Percentiles rank a stretch among this genome's conserved stretches.
Evolutionary conservation across 2,888 invertebrate genomes (phyloP).

Genomic region (Campoplex nolae): DNA sequence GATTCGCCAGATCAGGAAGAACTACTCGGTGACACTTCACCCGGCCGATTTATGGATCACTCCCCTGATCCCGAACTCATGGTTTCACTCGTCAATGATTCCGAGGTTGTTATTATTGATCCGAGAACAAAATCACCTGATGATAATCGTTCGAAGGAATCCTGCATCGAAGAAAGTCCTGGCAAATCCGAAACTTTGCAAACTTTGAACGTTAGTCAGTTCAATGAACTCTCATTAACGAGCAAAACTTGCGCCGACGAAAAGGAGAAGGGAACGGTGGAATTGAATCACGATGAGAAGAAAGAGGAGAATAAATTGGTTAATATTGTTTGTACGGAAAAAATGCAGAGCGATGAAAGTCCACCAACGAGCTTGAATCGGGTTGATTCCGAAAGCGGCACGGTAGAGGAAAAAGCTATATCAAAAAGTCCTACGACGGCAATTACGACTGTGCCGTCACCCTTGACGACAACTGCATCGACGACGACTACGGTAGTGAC

Average conservation of each 20-base stretch:
- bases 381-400: conserved; percentile 77
- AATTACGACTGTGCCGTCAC: conserved; percentile 71
- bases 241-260: conserved; percentile 20
- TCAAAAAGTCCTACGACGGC: conserved; percentile 43
- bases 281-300: conserved; percentile 35
- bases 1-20: conserved; percentile 87
- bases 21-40: conserved; percentile 84
- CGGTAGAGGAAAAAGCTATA: conserved; percentile 69
- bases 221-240: conserved; percentile 13
- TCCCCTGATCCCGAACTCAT: conserved; percentile 85
- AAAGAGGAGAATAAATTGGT: conserved; percentile 66
- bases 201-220: conserved; percentile 71
- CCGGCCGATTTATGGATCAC: conserved; percentile 83
- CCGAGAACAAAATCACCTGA: conserved; percentile 87
- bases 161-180: conserved; percentile 72
- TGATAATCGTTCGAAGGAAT: conserved; percentile 86
- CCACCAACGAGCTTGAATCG: conserved; percentile 81
- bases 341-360: conserved; percentile 74
- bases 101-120: conserved; percentile 88
- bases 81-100: conserved; percentile 84
- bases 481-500: not conserved
- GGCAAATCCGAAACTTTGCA: conserved; percentile 74
- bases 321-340: conserved; percentile 74
- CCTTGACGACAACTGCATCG: conserved; percentile 43
- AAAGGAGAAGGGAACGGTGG: conserved; percentile 12